Base-by-base conservation (phyloP, 2,888 invertebrate species). In the Zhuqinia jingwanae region DNA sequence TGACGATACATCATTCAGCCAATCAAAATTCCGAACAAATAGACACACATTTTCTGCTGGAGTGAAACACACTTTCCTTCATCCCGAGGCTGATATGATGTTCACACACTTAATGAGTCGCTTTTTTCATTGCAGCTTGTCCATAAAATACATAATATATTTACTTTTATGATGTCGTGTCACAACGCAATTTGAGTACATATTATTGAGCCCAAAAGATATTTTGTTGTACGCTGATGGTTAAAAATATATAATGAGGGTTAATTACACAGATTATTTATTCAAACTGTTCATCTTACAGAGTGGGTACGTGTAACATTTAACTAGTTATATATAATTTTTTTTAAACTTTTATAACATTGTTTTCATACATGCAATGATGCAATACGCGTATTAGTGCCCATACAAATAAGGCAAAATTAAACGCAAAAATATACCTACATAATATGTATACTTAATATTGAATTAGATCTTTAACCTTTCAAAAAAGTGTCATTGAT, bases 1-100 rank as follows among this genome's bases (percentile, higher is more conserved):
- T 85, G 85, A 47, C 73, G 75, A 63, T 63, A 63, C 47, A 42
- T 15, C 56, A 20, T 11, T 36, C 53, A 70, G 53, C 85, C 85
- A 85, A 85, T 85, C 85, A 73, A 75, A 80, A 75, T 63, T 73
- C 77, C 45, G 70, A 68, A 79, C 79, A 79, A 79, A 79, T 79
- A 79, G 79, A 79, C 79, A 79, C 79, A 77, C 77, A 79, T 68
- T 63, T 63, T 63, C 30, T 30, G n/a, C 30, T 63, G 27, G 30
- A 63, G 63, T 30, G 30, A 30, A 63, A 63, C 63, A 63, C 63
- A 63, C 30, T 63, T 63, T 30, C 63, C 30, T 30, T 5, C 30
- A 30, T 63, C n/a, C 60, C 27, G 60, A 63, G n/a, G n/a, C n/a
- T 45, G 63, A 47, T 45, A 78, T 20, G 30, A 11, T 45, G 36